Evolutionary conservation across 2,888 invertebrate genomes (phyloP).

Genomic region (Cyaniris semiargus): DNA sequence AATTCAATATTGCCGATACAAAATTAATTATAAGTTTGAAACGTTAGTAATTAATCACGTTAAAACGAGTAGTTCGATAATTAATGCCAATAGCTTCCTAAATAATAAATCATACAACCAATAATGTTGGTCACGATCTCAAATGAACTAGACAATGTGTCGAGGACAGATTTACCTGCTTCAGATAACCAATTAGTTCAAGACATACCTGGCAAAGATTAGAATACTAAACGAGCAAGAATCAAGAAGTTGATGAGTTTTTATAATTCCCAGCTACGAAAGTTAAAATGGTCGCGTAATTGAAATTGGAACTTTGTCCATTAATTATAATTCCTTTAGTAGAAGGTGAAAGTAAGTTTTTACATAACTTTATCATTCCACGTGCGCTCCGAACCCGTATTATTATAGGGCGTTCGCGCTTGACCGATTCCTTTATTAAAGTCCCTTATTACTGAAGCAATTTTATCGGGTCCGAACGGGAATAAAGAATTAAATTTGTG

Average conservation of each 20-base stretch:
- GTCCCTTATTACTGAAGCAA: constrained; percentile 68
- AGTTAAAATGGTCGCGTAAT: not conserved
- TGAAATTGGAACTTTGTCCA: constrained; percentile 5
- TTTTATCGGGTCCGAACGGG: constrained; percentile 60
- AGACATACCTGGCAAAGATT: not conserved
- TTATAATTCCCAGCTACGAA: not conserved
- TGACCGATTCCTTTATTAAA: constrained; percentile 54
- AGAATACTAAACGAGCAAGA: not conserved
- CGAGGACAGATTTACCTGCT: constrained; percentile 29
- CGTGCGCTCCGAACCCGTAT: constrained; percentile 37
- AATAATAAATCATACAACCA: constrained; percentile 25
- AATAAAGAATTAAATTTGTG: constrained; percentile 64
- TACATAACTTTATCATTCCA: constrained; percentile 27
- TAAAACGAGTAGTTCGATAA: constrained; percentile 25
- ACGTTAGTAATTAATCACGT: constrained; percentile 28
- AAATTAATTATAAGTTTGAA: constrained; percentile 27
- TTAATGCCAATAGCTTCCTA: constrained; percentile 30
- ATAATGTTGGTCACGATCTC: constrained; percentile 18
- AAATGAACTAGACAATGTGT: constrained; percentile 27
- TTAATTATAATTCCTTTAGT: not conserved
- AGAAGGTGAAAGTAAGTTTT: constrained; percentile 20
- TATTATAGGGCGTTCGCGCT: constrained; percentile 45
- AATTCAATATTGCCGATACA: constrained; percentile 13
- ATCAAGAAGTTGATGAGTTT: not conserved
- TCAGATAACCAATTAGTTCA: constrained; percentile 35